phyloP scores from a whole-genome alignment of 2,113 vertebrate genomes.

The Laterallus jamaicensis region DNA sequence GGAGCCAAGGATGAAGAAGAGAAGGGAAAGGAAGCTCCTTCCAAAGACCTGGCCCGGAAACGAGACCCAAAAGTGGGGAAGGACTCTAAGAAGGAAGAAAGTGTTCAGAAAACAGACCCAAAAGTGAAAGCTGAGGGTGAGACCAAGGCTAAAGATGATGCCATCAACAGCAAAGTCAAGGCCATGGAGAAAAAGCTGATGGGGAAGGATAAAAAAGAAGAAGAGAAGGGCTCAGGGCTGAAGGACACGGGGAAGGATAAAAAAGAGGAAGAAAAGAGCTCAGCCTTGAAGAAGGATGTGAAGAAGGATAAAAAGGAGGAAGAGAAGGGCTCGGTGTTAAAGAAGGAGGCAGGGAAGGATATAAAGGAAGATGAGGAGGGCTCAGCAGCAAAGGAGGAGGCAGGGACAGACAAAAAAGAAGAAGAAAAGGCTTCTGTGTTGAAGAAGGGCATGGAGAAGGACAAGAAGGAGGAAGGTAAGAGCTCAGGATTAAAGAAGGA shows the following conservation, averaged over 20 bases:
- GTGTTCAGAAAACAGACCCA: slow-evolving; percentile 31
- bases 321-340: background rate
- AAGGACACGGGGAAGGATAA: background rate
- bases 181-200: slow-evolving; percentile 74
- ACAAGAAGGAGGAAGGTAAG: slow-evolving; percentile 44
- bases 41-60: slow-evolving; percentile 39
- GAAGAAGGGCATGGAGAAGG: slow-evolving; percentile 1
- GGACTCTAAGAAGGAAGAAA: slow-evolving; percentile 63
- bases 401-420: background rate
- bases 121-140: slow-evolving; percentile 62
- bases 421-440: slow-evolving; percentile 5
- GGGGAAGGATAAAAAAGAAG: slow-evolving; percentile 63
- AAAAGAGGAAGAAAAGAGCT: background rate
- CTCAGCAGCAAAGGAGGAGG: background rate
- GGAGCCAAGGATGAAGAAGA: slow-evolving; percentile 66
- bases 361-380: slow-evolving; percentile 29
- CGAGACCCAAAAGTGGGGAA: slow-evolving; percentile 52
- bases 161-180: slow-evolving; percentile 63
- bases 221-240: background rate
- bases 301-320: slow-evolving; percentile 58
- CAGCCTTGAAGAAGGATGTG: background rate
- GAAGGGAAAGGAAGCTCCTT: slow-evolving; percentile 52
- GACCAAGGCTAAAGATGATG: slow-evolving; percentile 58
- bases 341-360: background rate
- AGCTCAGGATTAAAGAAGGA: background rate